These are phyloP conservation scores for Oligia strigilis DNA, from an alignment of 2,888 invertebrate species.

Conservation along the genomic window DNA sequence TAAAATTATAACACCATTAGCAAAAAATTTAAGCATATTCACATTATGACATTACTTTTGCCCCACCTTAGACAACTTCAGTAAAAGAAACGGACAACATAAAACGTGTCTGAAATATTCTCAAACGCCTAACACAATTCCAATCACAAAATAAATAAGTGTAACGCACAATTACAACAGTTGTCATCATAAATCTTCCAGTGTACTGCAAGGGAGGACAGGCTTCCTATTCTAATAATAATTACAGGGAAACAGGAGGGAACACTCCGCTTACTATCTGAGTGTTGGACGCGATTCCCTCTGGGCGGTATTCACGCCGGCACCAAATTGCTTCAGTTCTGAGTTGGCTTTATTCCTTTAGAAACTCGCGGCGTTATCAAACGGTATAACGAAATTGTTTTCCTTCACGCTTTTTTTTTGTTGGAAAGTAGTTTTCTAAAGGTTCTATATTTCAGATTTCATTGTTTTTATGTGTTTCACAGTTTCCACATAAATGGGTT, in stretches of 20 bases:
- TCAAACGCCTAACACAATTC: conserved; percentile 14
- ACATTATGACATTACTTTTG: background rate
- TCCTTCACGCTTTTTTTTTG: conserved; percentile 22
- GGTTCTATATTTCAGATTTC: background rate
- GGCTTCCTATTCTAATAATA: conserved; percentile 68
- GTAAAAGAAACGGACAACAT: background rate
- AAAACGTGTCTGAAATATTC: background rate
- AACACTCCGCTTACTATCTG: conserved; percentile 49
- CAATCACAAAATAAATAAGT: conserved; percentile 40
- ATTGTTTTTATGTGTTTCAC: background rate
- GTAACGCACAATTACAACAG: conserved; percentile 57
- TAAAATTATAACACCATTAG: background rate
- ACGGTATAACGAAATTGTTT: conserved; percentile 45
- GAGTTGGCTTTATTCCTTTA: conserved; percentile 54
- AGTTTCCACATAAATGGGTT: background rate
- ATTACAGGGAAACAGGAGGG: conserved; percentile 58
- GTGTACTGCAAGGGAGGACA: conserved; percentile 67
- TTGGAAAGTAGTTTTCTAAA: background rate
- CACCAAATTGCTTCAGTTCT: conserved; percentile 58
- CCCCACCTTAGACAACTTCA: background rate
- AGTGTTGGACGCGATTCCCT: conserved; percentile 60
- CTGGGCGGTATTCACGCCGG: conserved; percentile 59
- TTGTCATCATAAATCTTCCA: conserved; percentile 63
- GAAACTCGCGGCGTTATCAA: conserved; percentile 51
- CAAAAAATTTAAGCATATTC: background rate